These are phyloP conservation scores for Macropodus opercularis DNA, from an alignment of 2,797 vertebrate species.

Conservation along the genomic window DNA sequence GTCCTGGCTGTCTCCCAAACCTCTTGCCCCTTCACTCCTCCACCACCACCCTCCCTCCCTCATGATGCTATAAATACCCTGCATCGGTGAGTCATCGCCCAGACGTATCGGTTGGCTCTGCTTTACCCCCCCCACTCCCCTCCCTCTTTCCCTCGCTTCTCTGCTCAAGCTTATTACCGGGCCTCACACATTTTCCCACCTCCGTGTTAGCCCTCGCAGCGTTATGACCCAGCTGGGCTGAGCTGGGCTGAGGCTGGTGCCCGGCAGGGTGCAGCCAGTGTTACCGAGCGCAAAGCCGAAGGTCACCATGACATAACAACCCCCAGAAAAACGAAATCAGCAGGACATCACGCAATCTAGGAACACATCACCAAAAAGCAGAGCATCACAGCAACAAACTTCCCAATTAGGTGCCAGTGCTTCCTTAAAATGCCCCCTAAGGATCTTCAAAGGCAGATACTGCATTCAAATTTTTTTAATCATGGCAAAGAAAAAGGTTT, in stretches of 20 bases:
- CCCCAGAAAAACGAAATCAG: constrained; percentile 40
- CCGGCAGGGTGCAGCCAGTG: constrained; percentile 20
- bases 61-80: constrained; percentile 82
- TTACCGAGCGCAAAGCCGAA: constrained; percentile 30
- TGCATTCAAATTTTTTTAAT: constrained; percentile 3
- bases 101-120: constrained; percentile 76
- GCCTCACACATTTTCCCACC: constrained; percentile 48
- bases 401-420: constrained; percentile 10
- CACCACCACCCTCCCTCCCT: constrained; percentile 37
- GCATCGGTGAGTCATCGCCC: constrained; percentile 82
- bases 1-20: constrained; percentile 64
- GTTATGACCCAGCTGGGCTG: constrained; percentile 28
- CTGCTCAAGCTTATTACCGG: constrained; percentile 58
- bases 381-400: constrained; percentile 19
- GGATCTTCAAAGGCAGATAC: constrained; percentile 17
- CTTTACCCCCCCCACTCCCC: constrained; percentile 1
- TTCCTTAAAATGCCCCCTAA: background rate
- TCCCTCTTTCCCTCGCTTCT: constrained; percentile 16
- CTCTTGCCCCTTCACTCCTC: constrained; percentile 46
- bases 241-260: constrained; percentile 17
- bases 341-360: constrained; percentile 13
- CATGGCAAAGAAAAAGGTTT: background rate
- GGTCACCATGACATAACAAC: constrained; percentile 47
- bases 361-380: constrained; percentile 7
- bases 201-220: constrained; percentile 48